phyloP scores from a whole-genome alignment of 2,797 vertebrate species.

The Neomorphus geoffroyi region DNA sequence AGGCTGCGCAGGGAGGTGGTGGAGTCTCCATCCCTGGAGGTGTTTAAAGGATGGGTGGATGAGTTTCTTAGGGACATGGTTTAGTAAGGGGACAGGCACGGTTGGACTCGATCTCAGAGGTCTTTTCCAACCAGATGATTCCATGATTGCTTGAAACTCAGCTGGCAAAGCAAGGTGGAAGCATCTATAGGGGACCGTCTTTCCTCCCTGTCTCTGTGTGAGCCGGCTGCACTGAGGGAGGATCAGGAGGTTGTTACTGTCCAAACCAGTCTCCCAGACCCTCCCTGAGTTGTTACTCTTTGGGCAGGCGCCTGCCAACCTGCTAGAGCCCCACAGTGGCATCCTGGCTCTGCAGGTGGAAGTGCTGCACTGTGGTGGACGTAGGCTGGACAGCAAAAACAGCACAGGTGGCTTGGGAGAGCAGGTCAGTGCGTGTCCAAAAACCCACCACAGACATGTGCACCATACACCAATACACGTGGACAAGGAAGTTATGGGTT shows the following conservation, averaged over 20 bases:
- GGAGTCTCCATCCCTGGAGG: too few species aligned
- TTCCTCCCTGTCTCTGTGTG: background rate
- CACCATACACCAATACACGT: rapidly evolving
- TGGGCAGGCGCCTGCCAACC: rapidly evolving
- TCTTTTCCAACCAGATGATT: too few species aligned
- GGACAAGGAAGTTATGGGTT: background rate
- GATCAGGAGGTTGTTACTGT: background rate
- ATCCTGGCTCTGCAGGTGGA: background rate
- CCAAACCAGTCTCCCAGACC: background rate
- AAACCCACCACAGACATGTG: rapidly evolving
- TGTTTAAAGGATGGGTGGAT: too few species aligned
- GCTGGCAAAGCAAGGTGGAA: background rate
- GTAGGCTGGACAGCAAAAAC: background rate
- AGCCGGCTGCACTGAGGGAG: background rate
- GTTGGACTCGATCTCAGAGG: too few species aligned
- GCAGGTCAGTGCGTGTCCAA: background rate
- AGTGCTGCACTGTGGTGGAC: background rate
- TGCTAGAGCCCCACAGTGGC: background rate
- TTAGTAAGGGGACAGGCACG: too few species aligned
- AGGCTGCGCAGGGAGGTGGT: too few species aligned
- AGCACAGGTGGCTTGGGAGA: rapidly evolving
- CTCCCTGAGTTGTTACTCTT: background rate
- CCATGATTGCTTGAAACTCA: background rate
- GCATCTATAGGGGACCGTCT: background rate
- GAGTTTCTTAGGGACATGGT: too few species aligned